Base-by-base conservation (phyloP, 2,113 vertebrate genomes). In the Haemorhous mexicanus region DNA sequence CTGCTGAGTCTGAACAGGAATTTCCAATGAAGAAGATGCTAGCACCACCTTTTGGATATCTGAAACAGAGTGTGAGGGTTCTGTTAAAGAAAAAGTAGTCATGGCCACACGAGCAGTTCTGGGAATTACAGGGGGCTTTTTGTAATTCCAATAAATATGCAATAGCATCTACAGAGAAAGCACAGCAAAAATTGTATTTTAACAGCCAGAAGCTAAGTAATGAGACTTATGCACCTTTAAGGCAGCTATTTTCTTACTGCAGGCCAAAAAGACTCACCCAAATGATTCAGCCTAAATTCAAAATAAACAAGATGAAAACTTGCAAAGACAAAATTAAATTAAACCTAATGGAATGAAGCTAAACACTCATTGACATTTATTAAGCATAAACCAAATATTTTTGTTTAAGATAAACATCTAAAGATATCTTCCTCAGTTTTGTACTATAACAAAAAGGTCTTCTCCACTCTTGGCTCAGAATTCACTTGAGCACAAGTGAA, bases 1-100 rank as follows among this genome's bases (percentile, higher is more conserved):
- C 62, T 97, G 98, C 7, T 97, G 98, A 74, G 96, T 75, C 83
- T 96, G 97, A 92, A 96, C 95, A 69, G 96, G 96, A 50, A 95
- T 94, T 63, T 98, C 99, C 66, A 98, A 96, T 10, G 97, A 95
- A 73, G 98, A 97, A 32, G 98, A 97, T 33, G 95, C 89, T 73
- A 98, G 97, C 95, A 96, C 97, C 97, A 98, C 81, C 94, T 98
- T 98, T 97, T 98, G 98, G 95, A 97, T 90, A 89, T 84, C 98
- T 98, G 96, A 94, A 97, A 97, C 23, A 95, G 32, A 85, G 41
- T 74, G 63, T 69, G 18, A 14, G 19, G 17, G 1, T 89, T 93
- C 55, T 35, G 43, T 81, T 87, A 80, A 83, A 75, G 7, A 49
- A 75, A 76, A 78, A 63, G 39, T 12, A 61, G 13, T 46, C 44